phyloP scores from a whole-genome alignment of 64 coral and sea anemone species.

The Stichodactyla mertensii region DNA sequence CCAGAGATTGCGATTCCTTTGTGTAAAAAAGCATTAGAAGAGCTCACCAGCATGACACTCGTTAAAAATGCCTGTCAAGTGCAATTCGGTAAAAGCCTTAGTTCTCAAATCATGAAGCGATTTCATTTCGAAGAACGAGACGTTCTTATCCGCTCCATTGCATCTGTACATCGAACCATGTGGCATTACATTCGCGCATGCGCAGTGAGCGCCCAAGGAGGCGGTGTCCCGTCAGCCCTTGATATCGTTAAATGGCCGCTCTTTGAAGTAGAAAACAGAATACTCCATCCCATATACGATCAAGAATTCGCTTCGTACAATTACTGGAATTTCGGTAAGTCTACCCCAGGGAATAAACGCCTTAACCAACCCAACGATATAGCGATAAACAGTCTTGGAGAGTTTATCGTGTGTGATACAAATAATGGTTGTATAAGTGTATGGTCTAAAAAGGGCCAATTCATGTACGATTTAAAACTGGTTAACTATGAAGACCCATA shows the following conservation, averaged over 20 bases:
- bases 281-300: neutral
- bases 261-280: neutral
- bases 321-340: neutral
- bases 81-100: neutral
- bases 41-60: neutral
- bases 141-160: neutral
- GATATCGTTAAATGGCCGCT: neutral
- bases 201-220: neutral
- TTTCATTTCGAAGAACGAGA: neutral
- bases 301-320: neutral
- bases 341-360: neutral
- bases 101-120: neutral
- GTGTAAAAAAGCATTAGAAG: neutral
- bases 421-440: neutral
- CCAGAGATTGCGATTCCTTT: neutral
- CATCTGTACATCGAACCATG: neutral
- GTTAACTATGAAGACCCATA: neutral
- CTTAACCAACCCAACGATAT: neutral
- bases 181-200: conserved; percentile 1
- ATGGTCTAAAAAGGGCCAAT: neutral
- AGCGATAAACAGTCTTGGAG: neutral
- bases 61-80: neutral
- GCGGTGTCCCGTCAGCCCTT: no score
- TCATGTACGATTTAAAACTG: neutral
- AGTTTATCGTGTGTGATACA: neutral